Conservation (phyloP, 2,888 invertebrate species). For the Macrosoma leucophasiata region DNA sequence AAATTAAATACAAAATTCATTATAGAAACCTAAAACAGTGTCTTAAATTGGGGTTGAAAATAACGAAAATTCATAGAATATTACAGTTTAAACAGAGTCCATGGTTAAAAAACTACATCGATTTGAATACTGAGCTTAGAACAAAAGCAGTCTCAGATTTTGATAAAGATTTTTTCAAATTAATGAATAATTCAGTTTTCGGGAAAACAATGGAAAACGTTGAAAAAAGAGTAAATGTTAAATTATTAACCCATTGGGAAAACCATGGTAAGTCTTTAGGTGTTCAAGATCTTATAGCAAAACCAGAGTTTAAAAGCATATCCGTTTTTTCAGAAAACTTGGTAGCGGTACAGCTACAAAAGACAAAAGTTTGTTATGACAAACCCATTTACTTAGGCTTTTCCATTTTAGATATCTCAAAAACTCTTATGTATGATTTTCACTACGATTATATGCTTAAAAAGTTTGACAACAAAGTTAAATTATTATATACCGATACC, state of each 20-base stretch:
- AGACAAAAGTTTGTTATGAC: conserved; percentile 20
- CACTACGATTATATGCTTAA: conserved; percentile 23
- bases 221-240: conserved; percentile 34
- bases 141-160: conserved; percentile 33
- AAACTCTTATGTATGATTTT: conserved; percentile 27
- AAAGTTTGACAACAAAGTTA: conserved; percentile 18
- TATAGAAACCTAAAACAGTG: conserved; percentile 30
- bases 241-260: conserved; percentile 35
- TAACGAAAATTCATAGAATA: conserved; percentile 30
- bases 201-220: conserved; percentile 43
- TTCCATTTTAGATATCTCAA: conserved; percentile 23
- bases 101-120: conserved; percentile 43
- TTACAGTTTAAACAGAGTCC: conserved; percentile 38
- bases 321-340: conserved; percentile 36
- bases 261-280: conserved; percentile 28
- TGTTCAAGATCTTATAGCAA: conserved; percentile 27
- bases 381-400: conserved; percentile 27
- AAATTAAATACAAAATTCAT: conserved; percentile 27
- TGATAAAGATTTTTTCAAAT: conserved; percentile 45
- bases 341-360: conserved; percentile 27
- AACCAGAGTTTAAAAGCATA: conserved; percentile 35
- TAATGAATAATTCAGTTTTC: conserved; percentile 44
- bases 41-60: conserved; percentile 21
- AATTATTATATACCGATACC: conserved; percentile 28
- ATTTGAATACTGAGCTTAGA: conserved; percentile 41